phyloP scores from a whole-genome alignment of 2,113 vertebrate genomes.

The Trematocara nigrifrons region DNA sequence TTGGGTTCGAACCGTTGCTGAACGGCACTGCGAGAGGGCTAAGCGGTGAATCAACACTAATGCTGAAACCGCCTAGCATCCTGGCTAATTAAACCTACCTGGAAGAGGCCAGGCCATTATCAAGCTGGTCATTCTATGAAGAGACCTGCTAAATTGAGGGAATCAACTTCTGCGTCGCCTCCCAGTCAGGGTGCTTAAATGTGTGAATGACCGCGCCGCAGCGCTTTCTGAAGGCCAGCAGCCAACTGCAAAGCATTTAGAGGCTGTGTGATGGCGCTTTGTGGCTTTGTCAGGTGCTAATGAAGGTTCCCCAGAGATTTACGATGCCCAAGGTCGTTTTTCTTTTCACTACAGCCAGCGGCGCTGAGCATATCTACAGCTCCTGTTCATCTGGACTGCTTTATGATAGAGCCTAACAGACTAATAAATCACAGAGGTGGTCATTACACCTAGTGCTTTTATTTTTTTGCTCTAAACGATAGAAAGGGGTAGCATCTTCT shows the following conservation, averaged over 20 bases:
- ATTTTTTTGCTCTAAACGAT: background rate
- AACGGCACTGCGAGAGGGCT: conserved; percentile 48
- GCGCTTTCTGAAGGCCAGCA: background rate
- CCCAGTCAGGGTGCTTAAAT: background rate
- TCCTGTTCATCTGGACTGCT: conserved; percentile 24
- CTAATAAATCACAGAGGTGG: conserved; percentile 31
- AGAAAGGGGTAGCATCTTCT: background rate
- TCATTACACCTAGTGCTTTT: background rate
- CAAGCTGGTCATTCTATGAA: background rate
- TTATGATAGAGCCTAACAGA: conserved; percentile 38
- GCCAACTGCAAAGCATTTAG: conserved; percentile 34
- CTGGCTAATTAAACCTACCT: conserved; percentile 60
- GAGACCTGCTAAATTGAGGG: conserved; percentile 3
- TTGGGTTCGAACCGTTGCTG: background rate
- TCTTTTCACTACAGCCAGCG: conserved; percentile 28
- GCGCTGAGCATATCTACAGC: background rate
- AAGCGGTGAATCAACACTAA: conserved; percentile 30
- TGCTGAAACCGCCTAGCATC: conserved; percentile 45
- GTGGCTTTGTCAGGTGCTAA: conserved; percentile 40
- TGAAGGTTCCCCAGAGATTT: conserved; percentile 46
- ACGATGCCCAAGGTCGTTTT: conserved; percentile 44
- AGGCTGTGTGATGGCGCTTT: conserved; percentile 17
- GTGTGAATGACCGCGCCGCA: background rate
- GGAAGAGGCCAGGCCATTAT: conserved; percentile 5
- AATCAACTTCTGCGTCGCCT: background rate